Conservation (phyloP, 2,797 vertebrate species). For the Rhynchotus rufescens region DNA sequence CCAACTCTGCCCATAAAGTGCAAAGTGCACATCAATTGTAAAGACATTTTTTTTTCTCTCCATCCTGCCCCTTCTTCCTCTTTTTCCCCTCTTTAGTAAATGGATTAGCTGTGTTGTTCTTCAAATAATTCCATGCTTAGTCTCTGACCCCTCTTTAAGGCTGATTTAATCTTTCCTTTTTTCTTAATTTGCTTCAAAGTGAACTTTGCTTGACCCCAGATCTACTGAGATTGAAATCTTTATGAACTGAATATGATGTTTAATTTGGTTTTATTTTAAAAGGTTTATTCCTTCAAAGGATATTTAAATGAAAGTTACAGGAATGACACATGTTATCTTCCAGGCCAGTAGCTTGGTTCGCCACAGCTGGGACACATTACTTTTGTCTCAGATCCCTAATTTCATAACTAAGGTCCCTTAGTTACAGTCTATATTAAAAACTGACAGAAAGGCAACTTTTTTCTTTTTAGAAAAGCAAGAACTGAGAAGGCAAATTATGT, state of each 20-base stretch:
- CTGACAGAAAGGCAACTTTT: not conserved
- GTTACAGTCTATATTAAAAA: not conserved
- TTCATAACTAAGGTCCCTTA: not conserved
- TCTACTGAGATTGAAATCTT: slow-evolving; percentile 5
- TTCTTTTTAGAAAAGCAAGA: not conserved
- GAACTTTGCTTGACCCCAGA: slow-evolving; percentile 39
- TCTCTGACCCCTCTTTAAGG: not conserved
- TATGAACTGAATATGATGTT: not conserved
- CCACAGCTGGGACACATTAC: not conserved
- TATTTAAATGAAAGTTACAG: not conserved
- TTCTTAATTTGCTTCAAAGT: not conserved
- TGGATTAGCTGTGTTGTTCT: not conserved
- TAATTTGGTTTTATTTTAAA: slow-evolving; percentile 38
- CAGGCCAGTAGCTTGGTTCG: not conserved
- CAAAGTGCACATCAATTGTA: not conserved
- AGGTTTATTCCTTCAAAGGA: not conserved
- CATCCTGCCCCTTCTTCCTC: too few relatives aligned
- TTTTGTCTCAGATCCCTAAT: not conserved
- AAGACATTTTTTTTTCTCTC: not conserved
- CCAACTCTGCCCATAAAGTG: not conserved
- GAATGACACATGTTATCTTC: not conserved
- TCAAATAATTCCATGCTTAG: not conserved
- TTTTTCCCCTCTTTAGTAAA: not conserved
- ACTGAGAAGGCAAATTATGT: not conserved
- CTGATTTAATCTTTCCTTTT: not conserved